phyloP scores from a whole-genome alignment of 2,113 vertebrate species.

The Thalassoma bifasciatum region DNA sequence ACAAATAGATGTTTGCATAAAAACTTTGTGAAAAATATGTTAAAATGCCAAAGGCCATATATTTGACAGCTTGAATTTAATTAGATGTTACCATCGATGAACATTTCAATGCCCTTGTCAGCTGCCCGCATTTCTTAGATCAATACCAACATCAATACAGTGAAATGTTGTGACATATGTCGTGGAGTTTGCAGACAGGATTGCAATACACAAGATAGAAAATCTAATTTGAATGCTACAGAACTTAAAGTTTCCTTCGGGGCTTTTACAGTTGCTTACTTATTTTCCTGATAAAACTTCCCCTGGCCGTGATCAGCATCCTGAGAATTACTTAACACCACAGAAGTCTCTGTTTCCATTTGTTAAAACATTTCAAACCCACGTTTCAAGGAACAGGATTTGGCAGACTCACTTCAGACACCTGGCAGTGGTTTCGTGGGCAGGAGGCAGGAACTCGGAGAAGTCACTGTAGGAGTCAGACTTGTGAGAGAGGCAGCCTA shows the following conservation, averaged over 20 bases:
- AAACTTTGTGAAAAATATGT: too few species aligned
- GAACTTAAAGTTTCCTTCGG: too few species aligned
- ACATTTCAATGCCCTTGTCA: not conserved
- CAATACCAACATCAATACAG: not conserved
- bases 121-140: too few species aligned
- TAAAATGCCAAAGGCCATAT: too few species aligned
- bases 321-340: slow-evolving; percentile 5
- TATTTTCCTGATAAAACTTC: not conserved
- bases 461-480: slow-evolving; percentile 97
- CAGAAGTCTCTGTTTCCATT: slow-evolving; percentile 10
- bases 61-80: not conserved
- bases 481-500: slow-evolving; percentile 96
- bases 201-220: too few species aligned
- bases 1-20: too few species aligned
- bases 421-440: slow-evolving; percentile 89
- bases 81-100: not conserved
- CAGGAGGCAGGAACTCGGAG: slow-evolving; percentile 90
- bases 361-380: not conserved
- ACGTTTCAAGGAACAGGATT: not conserved
- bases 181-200: not conserved
- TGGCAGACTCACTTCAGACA: slow-evolving; percentile 90
- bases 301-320: not conserved
- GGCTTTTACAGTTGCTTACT: not conserved
- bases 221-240: not conserved
- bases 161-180: too few species aligned